Evolutionary conservation across 2,888 invertebrate genomes (phyloP).

Genomic region (Synergus itoensis): DNA sequence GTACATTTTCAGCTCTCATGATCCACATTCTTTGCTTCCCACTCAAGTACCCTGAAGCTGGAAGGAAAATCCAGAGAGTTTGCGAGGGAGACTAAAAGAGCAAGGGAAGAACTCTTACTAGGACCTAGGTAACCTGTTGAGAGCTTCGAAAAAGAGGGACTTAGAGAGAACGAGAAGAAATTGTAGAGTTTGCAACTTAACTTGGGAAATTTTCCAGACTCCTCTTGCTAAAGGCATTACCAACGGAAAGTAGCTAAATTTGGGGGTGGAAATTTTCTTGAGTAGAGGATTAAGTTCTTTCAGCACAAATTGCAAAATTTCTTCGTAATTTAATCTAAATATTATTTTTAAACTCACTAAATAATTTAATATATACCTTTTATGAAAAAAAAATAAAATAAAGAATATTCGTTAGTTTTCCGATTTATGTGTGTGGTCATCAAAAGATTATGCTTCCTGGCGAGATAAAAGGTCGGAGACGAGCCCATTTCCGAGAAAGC

Average conservation of each 20-base stretch:
- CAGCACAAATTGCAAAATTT: not conserved
- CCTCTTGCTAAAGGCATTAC: conserved; percentile 57
- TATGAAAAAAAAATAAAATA: not conserved
- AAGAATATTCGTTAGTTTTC: not conserved
- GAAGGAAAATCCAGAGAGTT: conserved; percentile 37
- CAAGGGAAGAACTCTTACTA: conserved; percentile 25
- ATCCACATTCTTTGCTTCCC: conserved; percentile 31
- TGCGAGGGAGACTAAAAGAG: conserved; percentile 34
- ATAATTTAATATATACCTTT: not conserved
- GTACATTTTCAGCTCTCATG: conserved; percentile 2
- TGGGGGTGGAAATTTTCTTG: conserved; percentile 56
- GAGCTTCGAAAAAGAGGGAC: conserved; percentile 55
- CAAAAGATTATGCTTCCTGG: conserved; percentile 13
- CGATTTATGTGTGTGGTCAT: conserved; percentile 3
- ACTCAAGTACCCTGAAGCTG: conserved; percentile 29
- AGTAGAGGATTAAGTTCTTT: conserved; percentile 59
- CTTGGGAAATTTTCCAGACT: conserved; percentile 68
- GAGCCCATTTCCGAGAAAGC: conserved; percentile 16
- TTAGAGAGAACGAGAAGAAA: conserved; percentile 50
- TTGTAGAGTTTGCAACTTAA: conserved; percentile 63
- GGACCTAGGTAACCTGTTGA: conserved; percentile 68
- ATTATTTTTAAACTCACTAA: too few relatives aligned
- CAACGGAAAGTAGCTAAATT: conserved; percentile 63
- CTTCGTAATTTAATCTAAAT: not conserved
- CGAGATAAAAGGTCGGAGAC: conserved; percentile 9